These are phyloP conservation scores for Drosophila nr. perissopoda DNA, from an alignment of 2,888 invertebrate species.

Conservation along the genomic window DNA sequence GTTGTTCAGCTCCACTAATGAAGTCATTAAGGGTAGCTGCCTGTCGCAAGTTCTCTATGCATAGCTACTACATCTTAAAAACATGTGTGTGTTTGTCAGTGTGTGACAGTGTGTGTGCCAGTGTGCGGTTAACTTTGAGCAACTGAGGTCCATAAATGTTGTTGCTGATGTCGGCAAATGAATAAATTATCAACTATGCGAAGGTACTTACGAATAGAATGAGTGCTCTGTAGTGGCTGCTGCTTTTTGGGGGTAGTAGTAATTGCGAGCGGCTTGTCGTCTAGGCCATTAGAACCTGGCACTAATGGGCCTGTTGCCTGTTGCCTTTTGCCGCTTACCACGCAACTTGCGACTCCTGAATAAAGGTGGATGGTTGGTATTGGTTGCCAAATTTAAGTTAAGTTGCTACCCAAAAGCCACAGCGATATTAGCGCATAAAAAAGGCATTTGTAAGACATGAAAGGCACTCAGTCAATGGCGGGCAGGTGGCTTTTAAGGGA, in stretches of 20 bases:
- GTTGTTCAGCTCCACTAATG: slow-evolving; percentile 56
- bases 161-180: slow-evolving; percentile 57
- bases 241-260: slow-evolving; percentile 37
- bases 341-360: background rate
- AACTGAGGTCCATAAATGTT: slow-evolving; percentile 64
- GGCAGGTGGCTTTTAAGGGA: slow-evolving; percentile 63
- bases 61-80: slow-evolving; percentile 25
- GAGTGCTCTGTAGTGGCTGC: slow-evolving; percentile 43
- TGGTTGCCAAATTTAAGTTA: slow-evolving; percentile 34
- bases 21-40: slow-evolving; percentile 75
- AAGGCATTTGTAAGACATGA: slow-evolving; percentile 78
- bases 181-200: slow-evolving; percentile 78
- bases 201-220: slow-evolving; percentile 53
- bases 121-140: slow-evolving; percentile 70
- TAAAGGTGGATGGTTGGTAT: slow-evolving; percentile 4
- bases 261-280: slow-evolving; percentile 75
- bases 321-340: background rate
- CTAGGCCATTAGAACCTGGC: slow-evolving; percentile 70
- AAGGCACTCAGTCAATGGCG: slow-evolving; percentile 72
- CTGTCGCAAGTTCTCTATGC: slow-evolving; percentile 23
- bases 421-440: slow-evolving; percentile 74
- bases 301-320: slow-evolving; percentile 58
- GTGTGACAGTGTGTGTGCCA: background rate
- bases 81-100: slow-evolving; percentile 17
- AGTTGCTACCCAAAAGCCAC: slow-evolving; percentile 58